Conservation (phyloP, 2,113 vertebrate species). For the Calyptomena viridis region DNA sequence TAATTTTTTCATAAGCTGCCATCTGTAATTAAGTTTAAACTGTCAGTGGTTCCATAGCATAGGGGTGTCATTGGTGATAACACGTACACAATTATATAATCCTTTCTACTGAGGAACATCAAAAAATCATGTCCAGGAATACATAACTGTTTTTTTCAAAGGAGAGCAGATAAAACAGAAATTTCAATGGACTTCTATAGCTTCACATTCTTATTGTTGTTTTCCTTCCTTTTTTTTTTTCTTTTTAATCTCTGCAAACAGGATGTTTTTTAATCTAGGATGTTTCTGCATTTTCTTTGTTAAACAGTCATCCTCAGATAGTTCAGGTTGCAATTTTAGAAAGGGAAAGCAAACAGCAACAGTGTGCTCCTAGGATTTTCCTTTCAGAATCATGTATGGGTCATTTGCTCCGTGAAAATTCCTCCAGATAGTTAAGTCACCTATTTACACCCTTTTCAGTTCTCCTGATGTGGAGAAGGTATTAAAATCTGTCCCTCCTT, state of each 20-base stretch:
- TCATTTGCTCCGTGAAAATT: not conserved
- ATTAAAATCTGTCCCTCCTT: not conserved
- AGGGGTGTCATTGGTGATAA: constrained; percentile 14
- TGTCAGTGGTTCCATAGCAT: constrained; percentile 26
- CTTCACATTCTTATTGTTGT: not conserved
- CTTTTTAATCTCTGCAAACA: not conserved
- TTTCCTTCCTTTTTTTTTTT: not conserved
- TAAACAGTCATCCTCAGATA: not conserved
- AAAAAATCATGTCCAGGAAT: not conserved
- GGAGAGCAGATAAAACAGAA: not conserved
- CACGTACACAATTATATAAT: constrained; percentile 24
- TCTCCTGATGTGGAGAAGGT: not conserved
- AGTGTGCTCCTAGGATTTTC: not conserved
- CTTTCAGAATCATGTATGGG: not conserved
- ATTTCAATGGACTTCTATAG: not conserved
- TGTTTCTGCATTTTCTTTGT: not conserved
- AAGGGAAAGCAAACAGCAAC: not conserved
- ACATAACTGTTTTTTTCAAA: not conserved
- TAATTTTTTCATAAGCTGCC: constrained; percentile 56
- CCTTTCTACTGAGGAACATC: not conserved
- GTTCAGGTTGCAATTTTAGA: not conserved
- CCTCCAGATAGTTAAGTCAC: not conserved
- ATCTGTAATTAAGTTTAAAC: constrained; percentile 43
- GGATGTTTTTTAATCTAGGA: not conserved
- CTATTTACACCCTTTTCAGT: not conserved